Percentiles rank a stretch among this genome's conserved stretches.
phyloP scores from a whole-genome alignment of 2,113 vertebrate species.

The Puffinus mauretanicus region DNA sequence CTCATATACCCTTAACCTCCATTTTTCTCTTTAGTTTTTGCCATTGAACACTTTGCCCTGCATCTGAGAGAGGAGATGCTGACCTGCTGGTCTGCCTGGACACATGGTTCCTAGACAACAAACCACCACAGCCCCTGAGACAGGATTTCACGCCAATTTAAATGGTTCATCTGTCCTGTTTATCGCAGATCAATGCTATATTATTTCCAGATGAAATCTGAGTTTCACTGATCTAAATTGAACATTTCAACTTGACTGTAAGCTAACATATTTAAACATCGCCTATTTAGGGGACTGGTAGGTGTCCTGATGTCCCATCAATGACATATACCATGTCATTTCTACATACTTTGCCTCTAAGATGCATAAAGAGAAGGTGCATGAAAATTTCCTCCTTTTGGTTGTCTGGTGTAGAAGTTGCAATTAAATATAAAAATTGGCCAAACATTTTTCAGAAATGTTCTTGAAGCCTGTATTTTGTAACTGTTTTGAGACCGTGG shows the following conservation, averaged over 20 bases:
- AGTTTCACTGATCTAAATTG: background rate
- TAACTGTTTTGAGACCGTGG: background rate
- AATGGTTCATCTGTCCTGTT: background rate
- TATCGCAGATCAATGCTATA: background rate
- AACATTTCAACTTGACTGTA: background rate
- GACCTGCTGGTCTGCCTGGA: background rate
- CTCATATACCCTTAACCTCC: background rate
- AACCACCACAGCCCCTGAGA: background rate
- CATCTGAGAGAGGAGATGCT: background rate
- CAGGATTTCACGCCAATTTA: background rate
- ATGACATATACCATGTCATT: background rate
- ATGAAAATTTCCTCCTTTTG: background rate
- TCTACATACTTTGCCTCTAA: background rate
- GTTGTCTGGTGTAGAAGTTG: background rate
- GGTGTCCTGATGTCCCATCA: background rate
- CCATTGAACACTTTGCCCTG: background rate
- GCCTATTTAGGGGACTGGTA: background rate
- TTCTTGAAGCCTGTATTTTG: background rate
- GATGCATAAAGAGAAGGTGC: background rate
- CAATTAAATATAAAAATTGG: background rate
- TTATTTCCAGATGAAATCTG: background rate
- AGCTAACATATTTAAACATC: background rate
- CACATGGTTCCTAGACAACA: background rate
- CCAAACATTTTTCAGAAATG: background rate
- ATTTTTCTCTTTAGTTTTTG: background rate